phyloP scores from a whole-genome alignment of 2,888 invertebrate genomes.

The Galerucella pusilla region DNA sequence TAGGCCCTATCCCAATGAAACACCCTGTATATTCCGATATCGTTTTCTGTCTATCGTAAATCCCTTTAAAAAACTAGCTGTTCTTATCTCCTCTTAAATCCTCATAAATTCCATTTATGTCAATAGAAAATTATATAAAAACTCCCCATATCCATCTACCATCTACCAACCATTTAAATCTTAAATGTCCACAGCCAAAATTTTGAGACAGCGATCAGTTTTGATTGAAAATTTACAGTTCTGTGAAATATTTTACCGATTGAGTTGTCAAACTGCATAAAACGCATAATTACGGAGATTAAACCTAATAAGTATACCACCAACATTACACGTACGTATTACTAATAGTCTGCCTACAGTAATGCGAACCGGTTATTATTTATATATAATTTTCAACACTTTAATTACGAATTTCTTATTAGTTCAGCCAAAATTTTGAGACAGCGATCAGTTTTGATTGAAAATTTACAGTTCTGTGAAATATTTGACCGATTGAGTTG shows the following conservation, averaged over 20 bases:
- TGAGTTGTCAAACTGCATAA: not conserved
- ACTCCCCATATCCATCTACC: not conserved
- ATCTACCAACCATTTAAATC: not conserved
- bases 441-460: not conserved
- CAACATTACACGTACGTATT: not conserved
- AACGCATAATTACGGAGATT: not conserved
- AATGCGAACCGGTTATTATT: not conserved
- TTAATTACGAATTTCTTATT: not conserved
- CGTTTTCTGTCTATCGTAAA: no score
- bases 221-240: not conserved
- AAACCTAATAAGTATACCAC: constrained; percentile 1
- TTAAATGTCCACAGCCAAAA: constrained; percentile 2
- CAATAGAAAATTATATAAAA: not conserved
- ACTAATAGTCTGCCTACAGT: not conserved
- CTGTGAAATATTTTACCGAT: not conserved
- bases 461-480: not conserved
- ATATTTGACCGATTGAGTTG: not conserved
- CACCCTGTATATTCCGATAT: no score
- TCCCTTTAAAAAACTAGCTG: no score
- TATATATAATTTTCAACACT: not conserved
- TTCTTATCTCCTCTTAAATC: no score
- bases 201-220: not conserved
- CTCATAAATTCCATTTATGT: not conserved
- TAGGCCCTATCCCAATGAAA: no score
- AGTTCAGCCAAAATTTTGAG: not conserved